Evolutionary conservation across 64 coral and sea anemone genomes (phyloP), one percentile per base, ranked within the genome.

Genomic region (Stichodactyla helianthus): DNA sequence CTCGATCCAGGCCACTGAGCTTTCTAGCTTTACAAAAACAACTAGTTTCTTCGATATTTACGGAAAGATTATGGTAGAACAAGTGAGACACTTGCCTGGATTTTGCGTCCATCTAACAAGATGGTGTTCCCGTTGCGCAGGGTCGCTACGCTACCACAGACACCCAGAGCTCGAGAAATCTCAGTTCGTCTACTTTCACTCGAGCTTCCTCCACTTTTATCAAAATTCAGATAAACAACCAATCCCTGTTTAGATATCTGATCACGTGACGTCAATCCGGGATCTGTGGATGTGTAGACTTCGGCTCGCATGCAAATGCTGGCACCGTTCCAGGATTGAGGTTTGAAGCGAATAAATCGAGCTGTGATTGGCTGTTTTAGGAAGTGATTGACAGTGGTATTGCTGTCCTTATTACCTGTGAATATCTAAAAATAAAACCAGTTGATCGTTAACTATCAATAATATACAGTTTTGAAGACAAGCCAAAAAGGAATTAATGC

Each of bases 141-240:
- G 27, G 55, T 86, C 4, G 94, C 94, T 53, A 90, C 88, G 19
- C 90, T 86, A 44, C 94, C 94, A 82, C 94, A 97, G 13, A 82
- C 88, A 44, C 85, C 81, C 65, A 50, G 87, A 58, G 80, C 88
- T 23, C 82, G 89, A 27, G 77, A 89, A 58, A 97, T 93, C 17
- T 97, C 85, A 53, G 88, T 97, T 52, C 94, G 84, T 59, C 89
- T 87, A 55, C 55, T 87, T 11, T 88, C 58, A 59, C 54, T 79
- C n/a, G 74, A 83, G 59, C 56, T 52, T 60, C 83, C 86, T 19
- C 85, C 85, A 27, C 89, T 71, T 22, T 86, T 82, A 51, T 97
- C 94, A 56, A 97, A 97, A 87, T 93, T 90, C 27, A 93, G 78
- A 63, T 93, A 97, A 70, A 90, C 82, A 52, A 97, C 51, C 10